Conservation (phyloP, 2,113 vertebrate species). For the Chinchilla lanigera region DNA sequence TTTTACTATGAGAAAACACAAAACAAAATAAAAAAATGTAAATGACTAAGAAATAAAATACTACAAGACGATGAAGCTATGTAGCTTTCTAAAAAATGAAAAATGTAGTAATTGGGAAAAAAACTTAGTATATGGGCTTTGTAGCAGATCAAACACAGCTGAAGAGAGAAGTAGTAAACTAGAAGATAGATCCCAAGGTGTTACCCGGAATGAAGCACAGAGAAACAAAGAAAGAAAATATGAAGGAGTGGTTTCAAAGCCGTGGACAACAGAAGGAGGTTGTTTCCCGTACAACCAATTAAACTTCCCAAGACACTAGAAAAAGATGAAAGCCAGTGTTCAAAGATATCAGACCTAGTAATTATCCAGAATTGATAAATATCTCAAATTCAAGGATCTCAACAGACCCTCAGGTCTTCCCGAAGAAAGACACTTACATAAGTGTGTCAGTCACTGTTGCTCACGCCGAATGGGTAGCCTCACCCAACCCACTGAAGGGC, state of each 20-base stretch:
- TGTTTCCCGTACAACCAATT: not conserved
- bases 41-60: not conserved
- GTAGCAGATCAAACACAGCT: not conserved
- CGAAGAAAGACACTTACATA: not conserved
- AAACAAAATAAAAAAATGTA: not conserved
- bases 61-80: not conserved
- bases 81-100: not conserved
- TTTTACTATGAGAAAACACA: not conserved
- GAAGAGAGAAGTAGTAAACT: not conserved
- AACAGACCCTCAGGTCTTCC: not conserved
- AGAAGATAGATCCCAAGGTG: not conserved
- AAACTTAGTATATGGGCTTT: not conserved
- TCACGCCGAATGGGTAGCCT: not conserved
- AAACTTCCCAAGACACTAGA: not conserved
- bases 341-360: not conserved
- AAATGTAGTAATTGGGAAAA: slow-evolving; percentile 12
- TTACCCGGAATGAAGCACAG: not conserved
- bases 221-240: not conserved
- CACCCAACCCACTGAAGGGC: not conserved
- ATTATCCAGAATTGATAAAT: not conserved
- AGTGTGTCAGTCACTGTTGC: not conserved
- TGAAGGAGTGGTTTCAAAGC: not conserved
- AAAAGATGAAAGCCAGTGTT: not conserved
- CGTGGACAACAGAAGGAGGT: not conserved
- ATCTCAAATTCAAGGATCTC: not conserved